Percentiles rank a stretch among this genome's conserved stretches.
These are phyloP conservation scores for Drosophila stalkeri DNA, from an alignment of 2,888 invertebrate species.

Conservation along the genomic window DNA sequence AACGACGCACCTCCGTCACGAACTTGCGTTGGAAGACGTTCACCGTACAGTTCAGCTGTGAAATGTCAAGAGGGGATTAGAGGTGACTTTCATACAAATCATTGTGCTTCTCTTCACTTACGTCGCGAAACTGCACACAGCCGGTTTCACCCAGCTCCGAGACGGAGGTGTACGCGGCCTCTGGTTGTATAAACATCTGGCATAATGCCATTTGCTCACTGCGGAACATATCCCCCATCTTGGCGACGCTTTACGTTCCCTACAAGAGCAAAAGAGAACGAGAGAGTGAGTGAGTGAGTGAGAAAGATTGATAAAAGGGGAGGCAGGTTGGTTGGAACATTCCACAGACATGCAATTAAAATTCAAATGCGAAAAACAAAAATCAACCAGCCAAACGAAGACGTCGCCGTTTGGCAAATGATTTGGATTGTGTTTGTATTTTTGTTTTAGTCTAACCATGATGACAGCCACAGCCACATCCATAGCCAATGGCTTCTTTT, in stretches of 20 bases:
- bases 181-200: conserved; percentile 98
- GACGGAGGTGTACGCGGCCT: conserved; percentile 97
- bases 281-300: not conserved
- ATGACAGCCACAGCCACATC: conserved; percentile 17
- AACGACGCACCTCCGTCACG: conserved; percentile 93
- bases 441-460: conserved; percentile 20
- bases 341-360: conserved; percentile 75
- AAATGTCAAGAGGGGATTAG: conserved; percentile 2
- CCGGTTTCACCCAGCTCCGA: conserved; percentile 98
- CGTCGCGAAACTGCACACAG: conserved; percentile 97
- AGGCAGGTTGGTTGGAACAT: conserved; percentile 47
- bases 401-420: conserved; percentile 32
- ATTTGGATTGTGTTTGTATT: conserved; percentile 36
- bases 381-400: conserved; percentile 32
- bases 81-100: not conserved
- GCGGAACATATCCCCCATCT: conserved; percentile 93
- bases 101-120: conserved; percentile 88
- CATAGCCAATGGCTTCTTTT: conserved; percentile 55
- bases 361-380: conserved; percentile 48
- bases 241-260: conserved; percentile 78
- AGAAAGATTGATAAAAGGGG: conserved; percentile 6
- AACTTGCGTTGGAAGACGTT: conserved; percentile 95
- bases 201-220: conserved; percentile 96
- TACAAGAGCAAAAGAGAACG: conserved; percentile 30
- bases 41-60: conserved; percentile 91